These are phyloP conservation scores for Diloba caeruleocephala DNA, from an alignment of 2,888 invertebrate genomes.

Conservation along the genomic window DNA sequence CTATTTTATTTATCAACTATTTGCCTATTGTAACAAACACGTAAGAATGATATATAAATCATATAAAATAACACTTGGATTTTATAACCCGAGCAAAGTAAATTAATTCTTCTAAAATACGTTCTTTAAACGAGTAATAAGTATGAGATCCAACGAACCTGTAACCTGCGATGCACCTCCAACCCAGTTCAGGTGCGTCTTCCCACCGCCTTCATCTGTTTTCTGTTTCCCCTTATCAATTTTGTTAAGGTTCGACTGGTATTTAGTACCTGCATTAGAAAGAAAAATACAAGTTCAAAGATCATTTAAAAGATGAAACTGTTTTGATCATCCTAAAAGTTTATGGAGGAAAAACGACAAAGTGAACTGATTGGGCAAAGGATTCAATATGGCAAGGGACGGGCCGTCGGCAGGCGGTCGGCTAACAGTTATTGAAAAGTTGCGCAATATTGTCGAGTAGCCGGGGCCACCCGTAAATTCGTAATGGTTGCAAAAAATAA, in stretches of 20 bases:
- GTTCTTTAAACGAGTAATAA: neutral
- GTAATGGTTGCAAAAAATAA: slow-evolving; percentile 88
- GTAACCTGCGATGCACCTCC: slow-evolving; percentile 84
- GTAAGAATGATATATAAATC: too few species aligned
- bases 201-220: slow-evolving; percentile 89
- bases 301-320: slow-evolving; percentile 29
- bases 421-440: slow-evolving; percentile 88
- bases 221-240: slow-evolving; percentile 95
- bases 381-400: slow-evolving; percentile 83
- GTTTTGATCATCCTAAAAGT: slow-evolving; percentile 36
- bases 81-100: neutral
- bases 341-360: slow-evolving; percentile 55
- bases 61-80: too few species aligned
- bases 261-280: slow-evolving; percentile 91
- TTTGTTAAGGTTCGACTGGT: slow-evolving; percentile 93
- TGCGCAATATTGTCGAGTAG: slow-evolving; percentile 88
- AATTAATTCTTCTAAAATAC: slow-evolving; percentile 4
- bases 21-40: too few species aligned
- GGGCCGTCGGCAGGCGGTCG: slow-evolving; percentile 68
- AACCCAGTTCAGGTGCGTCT: slow-evolving; percentile 88
- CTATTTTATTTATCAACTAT: too few species aligned
- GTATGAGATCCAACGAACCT: slow-evolving; percentile 64
- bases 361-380: slow-evolving; percentile 78
- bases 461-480: slow-evolving; percentile 84
- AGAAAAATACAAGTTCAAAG: slow-evolving; percentile 51